Conservation (phyloP, 2,113 vertebrate genomes). For the Syrrhaptes paradoxus region DNA sequence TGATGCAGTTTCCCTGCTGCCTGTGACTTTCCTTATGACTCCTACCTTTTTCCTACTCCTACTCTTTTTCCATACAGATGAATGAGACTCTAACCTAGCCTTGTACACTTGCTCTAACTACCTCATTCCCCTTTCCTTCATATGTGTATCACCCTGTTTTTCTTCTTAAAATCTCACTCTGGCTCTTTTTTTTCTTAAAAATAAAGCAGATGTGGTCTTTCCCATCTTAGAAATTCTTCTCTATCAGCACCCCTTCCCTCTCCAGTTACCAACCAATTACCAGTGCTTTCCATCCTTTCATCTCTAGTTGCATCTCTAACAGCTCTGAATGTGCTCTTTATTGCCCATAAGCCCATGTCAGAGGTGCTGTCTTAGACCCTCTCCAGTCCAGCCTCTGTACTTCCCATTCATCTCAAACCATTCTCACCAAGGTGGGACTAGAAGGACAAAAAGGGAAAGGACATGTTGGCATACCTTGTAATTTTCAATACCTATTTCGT, state of each 20-base stretch:
- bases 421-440: not conserved
- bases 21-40: not conserved
- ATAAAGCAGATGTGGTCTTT: not conserved
- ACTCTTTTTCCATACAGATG: not conserved
- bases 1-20: not conserved
- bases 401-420: not conserved
- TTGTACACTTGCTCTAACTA: not conserved
- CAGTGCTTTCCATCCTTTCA: not conserved
- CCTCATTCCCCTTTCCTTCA: not conserved
- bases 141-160: not conserved
- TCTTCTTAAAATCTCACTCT: not conserved
- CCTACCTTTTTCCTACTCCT: not conserved
- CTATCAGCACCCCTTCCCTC: not conserved
- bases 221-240: not conserved
- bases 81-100: not conserved
- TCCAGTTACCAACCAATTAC: not conserved
- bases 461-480: not conserved
- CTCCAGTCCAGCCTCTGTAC: not conserved
- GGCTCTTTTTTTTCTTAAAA: not conserved
- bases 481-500: not conserved
- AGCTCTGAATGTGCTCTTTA: not conserved
- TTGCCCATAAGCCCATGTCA: not conserved
- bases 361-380: not conserved
- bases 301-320: conserved; percentile 4
- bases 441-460: not conserved